Conservation (phyloP, 2,797 vertebrate genomes). For the Coendou prehensilis region DNA sequence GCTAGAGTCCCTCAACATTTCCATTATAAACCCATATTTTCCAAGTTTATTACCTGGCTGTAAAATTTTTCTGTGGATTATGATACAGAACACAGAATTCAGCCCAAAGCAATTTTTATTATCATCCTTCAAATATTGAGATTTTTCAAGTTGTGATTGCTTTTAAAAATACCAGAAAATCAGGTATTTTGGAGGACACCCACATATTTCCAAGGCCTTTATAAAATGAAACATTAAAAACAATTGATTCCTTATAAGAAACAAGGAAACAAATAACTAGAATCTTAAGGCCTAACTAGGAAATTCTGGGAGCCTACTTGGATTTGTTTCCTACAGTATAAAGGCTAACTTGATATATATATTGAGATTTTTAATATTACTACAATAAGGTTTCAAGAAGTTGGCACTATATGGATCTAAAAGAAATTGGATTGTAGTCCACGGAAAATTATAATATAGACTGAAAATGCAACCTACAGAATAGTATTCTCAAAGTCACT, state of each 20-base stretch:
- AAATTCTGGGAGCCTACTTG: conserved; percentile 51
- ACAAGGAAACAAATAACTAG: conserved; percentile 65
- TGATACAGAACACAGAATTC: conserved; percentile 86
- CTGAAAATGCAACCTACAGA: conserved; percentile 34
- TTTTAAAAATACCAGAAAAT: conserved; percentile 77
- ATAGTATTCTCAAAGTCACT: conserved; percentile 26
- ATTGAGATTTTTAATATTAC: conserved; percentile 81
- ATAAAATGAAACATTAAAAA: conserved; percentile 78
- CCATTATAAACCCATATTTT: conserved; percentile 88
- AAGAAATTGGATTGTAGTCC: conserved; percentile 71
- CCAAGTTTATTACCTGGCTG: conserved; percentile 85
- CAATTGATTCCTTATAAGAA: conserved; percentile 77
- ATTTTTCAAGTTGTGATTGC: conserved; percentile 84
- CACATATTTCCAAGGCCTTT: conserved; percentile 78
- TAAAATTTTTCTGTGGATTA: conserved; percentile 81
- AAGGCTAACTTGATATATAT: conserved; percentile 76
- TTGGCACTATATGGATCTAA: conserved; percentile 68
- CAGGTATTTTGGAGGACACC: conserved; percentile 59
- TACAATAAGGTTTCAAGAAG: conserved; percentile 76
- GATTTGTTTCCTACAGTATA: conserved; percentile 70
- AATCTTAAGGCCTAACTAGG: conserved; percentile 41
- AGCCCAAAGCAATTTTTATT: conserved; percentile 83
- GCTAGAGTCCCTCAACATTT: conserved; percentile 87
- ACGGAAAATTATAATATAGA: conserved; percentile 63
- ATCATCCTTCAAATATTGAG: conserved; percentile 84